A percentile compares a stretch with the other conserved stretches of the same genome.
Evolutionary conservation across 1,140 invertebrate genomes (phyloP).

Genomic region (Daktulosphaira vitifoliae): DNA sequence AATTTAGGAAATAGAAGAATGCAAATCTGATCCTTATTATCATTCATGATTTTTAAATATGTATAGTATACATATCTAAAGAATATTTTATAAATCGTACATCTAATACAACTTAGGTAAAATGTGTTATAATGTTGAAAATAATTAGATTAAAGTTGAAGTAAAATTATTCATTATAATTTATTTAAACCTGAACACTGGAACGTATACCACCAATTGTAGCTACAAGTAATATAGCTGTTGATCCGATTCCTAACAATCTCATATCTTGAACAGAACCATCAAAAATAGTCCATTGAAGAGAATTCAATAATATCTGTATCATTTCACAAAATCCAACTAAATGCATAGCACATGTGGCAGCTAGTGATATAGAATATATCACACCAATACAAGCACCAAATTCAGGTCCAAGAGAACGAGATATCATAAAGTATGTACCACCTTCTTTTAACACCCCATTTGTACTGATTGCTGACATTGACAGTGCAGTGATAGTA

Average conservation of each 20-base stretch:
- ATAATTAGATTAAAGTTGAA: background rate
- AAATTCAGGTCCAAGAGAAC: conserved; percentile 94
- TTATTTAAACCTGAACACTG: conserved; percentile 65
- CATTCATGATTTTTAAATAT: too few species aligned
- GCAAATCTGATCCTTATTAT: too few species aligned
- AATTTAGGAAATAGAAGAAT: too few species aligned
- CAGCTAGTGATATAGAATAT: conserved; percentile 93
- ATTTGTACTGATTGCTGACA: conserved; percentile 96
- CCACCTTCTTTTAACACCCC: conserved; percentile 99
- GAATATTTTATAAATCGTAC: too few species aligned
- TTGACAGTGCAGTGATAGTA: conserved; percentile 86
- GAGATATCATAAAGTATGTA: conserved; percentile 93
- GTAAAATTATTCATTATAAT: background rate
- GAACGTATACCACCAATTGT: conserved; percentile 85
- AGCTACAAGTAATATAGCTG: conserved; percentile 69
- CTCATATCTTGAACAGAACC: conserved; percentile 62
- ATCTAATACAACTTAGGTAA: too few species aligned
- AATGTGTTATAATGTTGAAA: background rate
- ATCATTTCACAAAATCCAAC: conserved; percentile 96
- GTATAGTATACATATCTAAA: too few species aligned
- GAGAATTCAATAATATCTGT: conserved; percentile 55
- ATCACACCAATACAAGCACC: conserved; percentile 95
- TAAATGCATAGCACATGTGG: conserved; percentile 94
- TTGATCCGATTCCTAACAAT: conserved; percentile 63
- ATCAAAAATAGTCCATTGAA: conserved; percentile 62